Evolutionary conservation across 2,888 invertebrate species (phyloP), one percentile per base, ranked within the genome.

Genomic region (Trichogramma evanescens): DNA sequence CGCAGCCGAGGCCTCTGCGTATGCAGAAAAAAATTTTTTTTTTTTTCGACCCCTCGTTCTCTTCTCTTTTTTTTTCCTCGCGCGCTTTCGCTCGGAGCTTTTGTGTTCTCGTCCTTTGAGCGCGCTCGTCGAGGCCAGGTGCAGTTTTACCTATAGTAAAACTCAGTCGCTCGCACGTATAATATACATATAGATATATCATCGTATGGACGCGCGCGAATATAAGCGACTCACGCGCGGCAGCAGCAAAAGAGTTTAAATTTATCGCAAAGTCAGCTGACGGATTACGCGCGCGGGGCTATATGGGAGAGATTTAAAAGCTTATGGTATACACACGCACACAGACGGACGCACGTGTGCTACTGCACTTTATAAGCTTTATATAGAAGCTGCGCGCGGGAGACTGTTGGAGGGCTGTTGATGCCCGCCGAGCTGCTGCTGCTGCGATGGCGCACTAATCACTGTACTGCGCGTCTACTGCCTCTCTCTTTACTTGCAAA

Each of bases 261-360:
- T 64, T 64, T 62, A 62, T 62, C 56, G 58, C 59, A 4, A 58
- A 59, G 48, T 63, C 63, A 62, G 59, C 59, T 64, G 64, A 64
- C 58, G 62, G 59, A 62, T 64, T 62, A 64, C 58, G 51, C 26
- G 46, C 42, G 26, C 50, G 26, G 26, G 26, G 26, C 26, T 26
- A 26, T 26, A 26, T 26, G 39, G 42, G 56, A 56, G 61, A 52
- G 63, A 56, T 55, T 60, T 54, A 55, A 26, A 26, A 26, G 26
- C 26, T 26, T 26, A 26, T 26, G 3, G 3, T 2, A 26, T 26
- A 26, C 26, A 26, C 26, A 26, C 26, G 3, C 2, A 26, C 2
- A 26, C 26, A 26, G 26, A 26, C 13, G 13, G 0, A 26, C 26
- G 2, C 26, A 3, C 26, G 26, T 26, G 26, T 26, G 26, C 26